These are phyloP conservation scores for Brachirus orientalis DNA, from an alignment of 2,113 vertebrate species.

Conservation along the genomic window DNA sequence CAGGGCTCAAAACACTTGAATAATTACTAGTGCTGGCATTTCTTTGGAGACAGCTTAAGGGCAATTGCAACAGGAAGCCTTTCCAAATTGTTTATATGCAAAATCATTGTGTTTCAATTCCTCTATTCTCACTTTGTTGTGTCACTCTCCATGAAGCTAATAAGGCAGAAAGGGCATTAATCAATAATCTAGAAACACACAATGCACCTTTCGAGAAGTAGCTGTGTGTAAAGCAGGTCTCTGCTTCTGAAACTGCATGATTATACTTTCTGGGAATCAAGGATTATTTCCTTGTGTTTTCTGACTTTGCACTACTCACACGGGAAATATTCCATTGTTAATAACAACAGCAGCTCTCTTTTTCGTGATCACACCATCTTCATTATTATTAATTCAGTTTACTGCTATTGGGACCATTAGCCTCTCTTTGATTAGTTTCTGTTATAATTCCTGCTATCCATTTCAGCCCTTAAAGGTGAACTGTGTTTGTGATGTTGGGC, in stretches of 20 bases:
- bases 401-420: no score
- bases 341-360: not conserved
- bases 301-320: not conserved
- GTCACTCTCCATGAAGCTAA: constrained; percentile 5
- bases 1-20: constrained; percentile 3
- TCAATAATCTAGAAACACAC: constrained; percentile 36
- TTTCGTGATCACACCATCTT: no score
- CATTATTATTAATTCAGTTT: no score
- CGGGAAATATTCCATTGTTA: not conserved
- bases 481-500: no score
- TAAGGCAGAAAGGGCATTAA: constrained; percentile 15
- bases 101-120: constrained; percentile 39
- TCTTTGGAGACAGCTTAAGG: constrained; percentile 8
- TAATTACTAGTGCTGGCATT: constrained; percentile 11
- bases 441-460: no score
- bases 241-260: constrained; percentile 17
- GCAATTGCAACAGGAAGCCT: constrained; percentile 9
- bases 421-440: no score
- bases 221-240: constrained; percentile 4
- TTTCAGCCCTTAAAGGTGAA: no score
- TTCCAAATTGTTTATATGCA: constrained; percentile 2
- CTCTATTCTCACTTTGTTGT: constrained; percentile 19
- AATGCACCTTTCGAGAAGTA: constrained; percentile 26
- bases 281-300: not conserved
- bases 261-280: constrained; percentile 17